Evolutionary conservation across 2,113 vertebrate genomes (phyloP).

Genomic region (Pangasianodon hypophthalmus): DNA sequence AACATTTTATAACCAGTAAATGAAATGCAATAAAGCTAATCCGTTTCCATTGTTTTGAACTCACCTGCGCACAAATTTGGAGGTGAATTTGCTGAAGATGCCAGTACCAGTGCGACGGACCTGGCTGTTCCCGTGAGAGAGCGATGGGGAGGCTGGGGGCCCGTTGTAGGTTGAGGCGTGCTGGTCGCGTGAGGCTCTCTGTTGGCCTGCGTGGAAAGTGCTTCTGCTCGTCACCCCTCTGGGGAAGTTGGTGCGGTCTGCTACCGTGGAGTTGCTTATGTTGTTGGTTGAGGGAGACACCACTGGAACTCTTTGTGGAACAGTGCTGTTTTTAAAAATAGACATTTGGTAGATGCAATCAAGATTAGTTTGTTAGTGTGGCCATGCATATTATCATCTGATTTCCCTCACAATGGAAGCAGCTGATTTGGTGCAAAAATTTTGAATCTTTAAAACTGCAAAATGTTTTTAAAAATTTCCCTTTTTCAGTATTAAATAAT

Average conservation of each 20-base stretch:
- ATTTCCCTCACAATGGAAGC: not conserved
- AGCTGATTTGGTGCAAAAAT: not conserved
- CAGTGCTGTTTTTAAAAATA: conserved; percentile 63
- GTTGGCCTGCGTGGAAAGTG: conserved; percentile 82
- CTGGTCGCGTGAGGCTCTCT: conserved; percentile 80
- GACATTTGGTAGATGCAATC: not conserved
- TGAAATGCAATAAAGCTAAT: not conserved
- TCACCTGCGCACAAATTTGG: conserved; percentile 85
- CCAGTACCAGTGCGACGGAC: conserved; percentile 75
- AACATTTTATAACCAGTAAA: not conserved
- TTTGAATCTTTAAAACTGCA: not conserved
- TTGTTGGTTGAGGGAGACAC: conserved; percentile 82
- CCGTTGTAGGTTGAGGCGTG: conserved; percentile 70
- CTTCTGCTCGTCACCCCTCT: conserved; percentile 79
- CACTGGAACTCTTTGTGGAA: conserved; percentile 75
- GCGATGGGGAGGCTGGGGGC: conserved; percentile 76
- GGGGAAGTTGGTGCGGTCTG: conserved; percentile 79
- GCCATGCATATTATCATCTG: not conserved
- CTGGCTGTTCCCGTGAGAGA: conserved; percentile 76
- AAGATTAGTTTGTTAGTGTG: not conserved
- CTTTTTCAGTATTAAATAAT: not conserved
- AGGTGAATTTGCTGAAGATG: conserved; percentile 85
- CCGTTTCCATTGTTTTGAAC: conserved; percentile 1
- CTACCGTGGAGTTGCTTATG: conserved; percentile 76
- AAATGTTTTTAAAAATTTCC: not conserved